A percentile compares a stretch with the other conserved stretches of the same genome.
Conservation (phyloP, 2,113 vertebrate genomes). For the Engystomops pustulosus region DNA sequence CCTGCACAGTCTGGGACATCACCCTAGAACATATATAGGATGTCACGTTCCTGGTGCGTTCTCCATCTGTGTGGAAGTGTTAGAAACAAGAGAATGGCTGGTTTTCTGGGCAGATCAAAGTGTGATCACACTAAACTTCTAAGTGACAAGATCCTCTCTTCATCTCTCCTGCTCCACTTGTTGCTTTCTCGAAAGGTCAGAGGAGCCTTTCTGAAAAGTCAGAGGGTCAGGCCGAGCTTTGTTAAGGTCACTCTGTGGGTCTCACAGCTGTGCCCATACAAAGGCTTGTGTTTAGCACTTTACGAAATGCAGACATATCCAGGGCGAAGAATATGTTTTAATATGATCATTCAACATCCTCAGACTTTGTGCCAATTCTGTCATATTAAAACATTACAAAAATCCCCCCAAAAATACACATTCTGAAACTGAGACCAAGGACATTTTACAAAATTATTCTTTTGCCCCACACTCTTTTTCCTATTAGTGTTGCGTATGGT, state of each 20-base stretch:
- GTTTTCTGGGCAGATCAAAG: not conserved
- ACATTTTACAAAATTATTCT: no score
- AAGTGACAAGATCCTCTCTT: constrained; percentile 22
- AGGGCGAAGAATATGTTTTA: not conserved
- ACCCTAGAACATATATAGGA: not conserved
- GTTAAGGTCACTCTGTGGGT: constrained; percentile 35
- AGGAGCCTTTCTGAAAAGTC: not conserved
- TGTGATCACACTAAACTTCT: not conserved
- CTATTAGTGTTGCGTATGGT: no score
- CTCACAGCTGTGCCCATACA: constrained; percentile 40
- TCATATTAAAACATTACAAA: no score
- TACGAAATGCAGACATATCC: constrained; percentile 41
- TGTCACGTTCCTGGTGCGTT: not conserved
- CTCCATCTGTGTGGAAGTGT: not conserved
- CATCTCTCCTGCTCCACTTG: not conserved
- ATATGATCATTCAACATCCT: not conserved
- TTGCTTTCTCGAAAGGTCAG: not conserved
- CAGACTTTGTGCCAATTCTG: not conserved
- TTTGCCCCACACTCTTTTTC: no score
- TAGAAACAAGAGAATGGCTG: not conserved
- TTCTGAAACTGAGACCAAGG: no score
- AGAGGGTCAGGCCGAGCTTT: constrained; percentile 16
- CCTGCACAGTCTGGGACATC: not conserved
- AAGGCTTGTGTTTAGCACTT: constrained; percentile 3
- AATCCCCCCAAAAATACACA: no score